These are phyloP conservation scores for Bellardia pandia DNA, from an alignment of 2,888 invertebrate species.

Conservation along the genomic window DNA sequence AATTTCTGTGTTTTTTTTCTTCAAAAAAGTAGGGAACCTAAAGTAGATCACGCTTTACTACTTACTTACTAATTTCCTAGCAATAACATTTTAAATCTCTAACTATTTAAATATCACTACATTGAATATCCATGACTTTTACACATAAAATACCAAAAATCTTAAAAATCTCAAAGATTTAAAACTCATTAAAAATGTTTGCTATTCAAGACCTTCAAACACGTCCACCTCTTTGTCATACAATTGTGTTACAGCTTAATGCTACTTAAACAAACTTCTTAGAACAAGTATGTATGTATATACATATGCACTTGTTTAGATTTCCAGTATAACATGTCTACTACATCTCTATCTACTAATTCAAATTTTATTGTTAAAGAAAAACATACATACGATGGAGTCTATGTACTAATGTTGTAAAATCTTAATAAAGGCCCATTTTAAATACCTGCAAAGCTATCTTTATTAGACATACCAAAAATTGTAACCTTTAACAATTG, in stretches of 20 bases:
- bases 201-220: not conserved
- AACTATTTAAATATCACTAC: not conserved
- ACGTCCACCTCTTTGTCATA: not conserved
- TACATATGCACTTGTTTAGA: not conserved
- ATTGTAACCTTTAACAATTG: slow-evolving; percentile 58
- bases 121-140: not conserved
- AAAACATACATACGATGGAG: not conserved
- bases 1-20: no score
- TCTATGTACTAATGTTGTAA: not conserved
- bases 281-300: not conserved
- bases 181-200: slow-evolving; percentile 30
- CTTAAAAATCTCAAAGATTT: not conserved
- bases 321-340: slow-evolving; percentile 6
- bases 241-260: slow-evolving; percentile 6
- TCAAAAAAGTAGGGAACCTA: no score
- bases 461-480: slow-evolving; percentile 56
- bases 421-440: slow-evolving; percentile 57
- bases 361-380: slow-evolving; percentile 47
- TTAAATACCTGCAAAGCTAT: slow-evolving; percentile 65
- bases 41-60: no score
- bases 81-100: no score
- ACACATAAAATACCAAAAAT: not conserved
- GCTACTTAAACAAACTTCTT: slow-evolving; percentile 30
- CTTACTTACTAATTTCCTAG: no score
- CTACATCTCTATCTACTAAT: slow-evolving; percentile 7